Conservation (phyloP, 2,113 vertebrate genomes). For the Alces alces region DNA sequence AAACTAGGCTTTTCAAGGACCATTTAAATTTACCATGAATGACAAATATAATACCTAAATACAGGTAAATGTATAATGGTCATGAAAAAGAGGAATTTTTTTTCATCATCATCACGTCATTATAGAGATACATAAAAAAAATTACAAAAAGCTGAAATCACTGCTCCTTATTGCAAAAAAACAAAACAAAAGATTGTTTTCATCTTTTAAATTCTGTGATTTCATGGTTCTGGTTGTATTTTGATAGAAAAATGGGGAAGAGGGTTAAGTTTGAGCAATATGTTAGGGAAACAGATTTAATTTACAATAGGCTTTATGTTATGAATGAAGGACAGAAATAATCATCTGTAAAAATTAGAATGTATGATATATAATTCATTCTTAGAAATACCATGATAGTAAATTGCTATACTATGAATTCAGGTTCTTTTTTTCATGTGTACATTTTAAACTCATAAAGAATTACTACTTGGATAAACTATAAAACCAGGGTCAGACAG, state of each 20-base stretch:
- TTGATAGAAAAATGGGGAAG: neutral
- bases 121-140: neutral
- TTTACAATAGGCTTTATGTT: neutral
- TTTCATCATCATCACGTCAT: neutral
- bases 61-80: neutral
- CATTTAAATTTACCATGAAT: neutral
- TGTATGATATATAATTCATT: neutral
- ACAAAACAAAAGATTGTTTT: neutral
- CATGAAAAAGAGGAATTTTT: neutral
- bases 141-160: neutral
- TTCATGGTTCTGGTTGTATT: neutral
- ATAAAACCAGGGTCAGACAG: neutral
- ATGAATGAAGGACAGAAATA: neutral
- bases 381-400: neutral
- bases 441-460: neutral
- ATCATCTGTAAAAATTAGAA: neutral
- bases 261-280: neutral
- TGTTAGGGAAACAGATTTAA: neutral
- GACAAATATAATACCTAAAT: neutral
- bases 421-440: neutral
- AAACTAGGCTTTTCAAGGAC: neutral
- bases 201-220: neutral
- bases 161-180: neutral
- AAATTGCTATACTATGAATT: neutral
- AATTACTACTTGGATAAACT: neutral